Percentiles rank a stretch among this genome's conserved stretches.
Conservation (phyloP, 2,113 vertebrate species). For the Gallinago paraguaiae region DNA sequence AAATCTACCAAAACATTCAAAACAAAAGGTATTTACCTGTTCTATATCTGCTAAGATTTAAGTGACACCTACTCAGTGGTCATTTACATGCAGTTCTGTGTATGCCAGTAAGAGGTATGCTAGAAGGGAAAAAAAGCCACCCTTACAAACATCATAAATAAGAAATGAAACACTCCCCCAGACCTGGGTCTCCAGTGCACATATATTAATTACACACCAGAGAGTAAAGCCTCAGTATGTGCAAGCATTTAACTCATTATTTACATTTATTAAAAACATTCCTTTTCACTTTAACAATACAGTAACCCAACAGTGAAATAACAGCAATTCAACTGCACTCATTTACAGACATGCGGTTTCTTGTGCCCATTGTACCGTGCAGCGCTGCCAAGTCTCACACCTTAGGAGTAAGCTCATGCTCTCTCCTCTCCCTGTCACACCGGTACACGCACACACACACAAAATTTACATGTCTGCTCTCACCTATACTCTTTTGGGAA, state of each 20-base stretch:
- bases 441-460: background rate
- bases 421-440: conserved; percentile 17
- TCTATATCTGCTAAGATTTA: conserved; percentile 60
- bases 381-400: conserved; percentile 71
- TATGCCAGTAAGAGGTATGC: conserved; percentile 10
- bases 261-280: conserved; percentile 75
- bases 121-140: background rate
- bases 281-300: conserved; percentile 70
- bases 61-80: conserved; percentile 56
- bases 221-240: conserved; percentile 49
- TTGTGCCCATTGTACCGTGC: conserved; percentile 39
- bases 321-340: conserved; percentile 49
- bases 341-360: conserved; percentile 67
- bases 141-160: conserved; percentile 58
- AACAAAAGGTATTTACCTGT: conserved; percentile 51
- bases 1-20: conserved; percentile 20
- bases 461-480: conserved; percentile 66
- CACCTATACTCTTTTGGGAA: conserved; percentile 65
- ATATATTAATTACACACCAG: conserved; percentile 60
- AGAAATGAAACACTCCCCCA: conserved; percentile 72
- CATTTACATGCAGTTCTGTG: conserved; percentile 41
- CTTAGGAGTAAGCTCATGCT: conserved; percentile 38
- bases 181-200: conserved; percentile 47
- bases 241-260: conserved; percentile 64
- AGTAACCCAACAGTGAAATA: conserved; percentile 55